Conservation (phyloP, 2,113 vertebrate species). For the Corydoras sp. region DNA sequence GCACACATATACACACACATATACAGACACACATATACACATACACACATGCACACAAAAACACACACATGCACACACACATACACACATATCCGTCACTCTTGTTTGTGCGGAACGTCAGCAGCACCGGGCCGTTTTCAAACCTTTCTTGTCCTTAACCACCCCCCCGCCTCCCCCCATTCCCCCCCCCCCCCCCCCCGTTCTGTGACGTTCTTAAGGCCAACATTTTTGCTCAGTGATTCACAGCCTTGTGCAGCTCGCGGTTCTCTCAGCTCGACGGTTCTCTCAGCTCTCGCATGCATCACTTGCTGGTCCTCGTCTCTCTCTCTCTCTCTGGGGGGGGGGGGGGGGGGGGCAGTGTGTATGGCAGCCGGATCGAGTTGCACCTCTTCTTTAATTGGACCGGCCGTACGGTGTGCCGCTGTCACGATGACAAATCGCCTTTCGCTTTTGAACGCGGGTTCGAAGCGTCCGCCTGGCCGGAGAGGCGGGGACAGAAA, state of each 20-base stretch:
- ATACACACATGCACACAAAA: no score
- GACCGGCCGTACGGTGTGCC: slow-evolving; percentile 58
- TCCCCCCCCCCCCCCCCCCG: slow-evolving; percentile 7
- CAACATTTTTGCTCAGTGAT: slow-evolving; percentile 32
- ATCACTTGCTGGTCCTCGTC: slow-evolving; percentile 17
- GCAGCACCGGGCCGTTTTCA: slow-evolving; percentile 58
- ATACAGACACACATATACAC: no score
- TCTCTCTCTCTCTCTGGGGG: slow-evolving; percentile 48
- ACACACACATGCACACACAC: not conserved
- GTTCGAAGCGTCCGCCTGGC: slow-evolving; percentile 52
- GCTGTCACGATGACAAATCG: slow-evolving; percentile 70
- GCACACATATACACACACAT: no score
- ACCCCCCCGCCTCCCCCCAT: slow-evolving; percentile 13
- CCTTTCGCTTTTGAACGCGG: slow-evolving; percentile 60
- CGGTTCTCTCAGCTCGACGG: slow-evolving; percentile 29
- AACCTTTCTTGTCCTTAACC: slow-evolving; percentile 46
- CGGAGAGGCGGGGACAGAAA: slow-evolving; percentile 52
- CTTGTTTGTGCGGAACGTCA: slow-evolving; percentile 54
- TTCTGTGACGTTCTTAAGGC: slow-evolving; percentile 35
- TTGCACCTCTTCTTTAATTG: slow-evolving; percentile 70
- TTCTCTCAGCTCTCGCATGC: slow-evolving; percentile 26
- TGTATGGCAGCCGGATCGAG: slow-evolving; percentile 68
- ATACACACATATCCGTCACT: slow-evolving; percentile 42
- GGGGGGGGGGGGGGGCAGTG: slow-evolving; percentile 50
- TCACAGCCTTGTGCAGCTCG: slow-evolving; percentile 42